phyloP scores from a whole-genome alignment of 2,797 vertebrate species.

The Ptychadena robeensis region DNA sequence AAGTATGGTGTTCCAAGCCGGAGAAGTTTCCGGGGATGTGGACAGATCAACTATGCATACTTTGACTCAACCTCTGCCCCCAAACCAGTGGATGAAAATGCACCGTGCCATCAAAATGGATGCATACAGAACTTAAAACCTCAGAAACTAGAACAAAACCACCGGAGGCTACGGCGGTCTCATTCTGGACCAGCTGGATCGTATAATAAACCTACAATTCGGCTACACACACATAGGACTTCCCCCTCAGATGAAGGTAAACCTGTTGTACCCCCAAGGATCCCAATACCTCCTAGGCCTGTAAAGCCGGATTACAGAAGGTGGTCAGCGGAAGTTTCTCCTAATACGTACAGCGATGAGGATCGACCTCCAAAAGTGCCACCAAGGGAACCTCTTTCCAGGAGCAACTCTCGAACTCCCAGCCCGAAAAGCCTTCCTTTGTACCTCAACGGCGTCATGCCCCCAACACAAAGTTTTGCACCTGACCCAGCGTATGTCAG shows the following conservation, averaged over 20 bases:
- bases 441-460: constrained; percentile 95
- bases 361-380: constrained; percentile 93
- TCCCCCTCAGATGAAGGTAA: constrained; percentile 82
- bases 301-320: constrained; percentile 86
- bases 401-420: constrained; percentile 85
- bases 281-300: constrained; percentile 89
- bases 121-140: constrained; percentile 65
- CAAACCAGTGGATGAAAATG: constrained; percentile 67
- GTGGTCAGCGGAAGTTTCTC: constrained; percentile 95
- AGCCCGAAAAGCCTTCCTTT: constrained; percentile 93
- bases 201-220: constrained; percentile 86
- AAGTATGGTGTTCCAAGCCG: constrained; percentile 74
- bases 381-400: constrained; percentile 86
- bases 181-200: constrained; percentile 94
- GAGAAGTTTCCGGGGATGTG: constrained; percentile 87
- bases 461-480: constrained; percentile 96
- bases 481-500: constrained; percentile 95
- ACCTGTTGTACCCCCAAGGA: constrained; percentile 88
- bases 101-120: constrained; percentile 62
- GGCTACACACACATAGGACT: constrained; percentile 72
- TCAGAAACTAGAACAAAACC: constrained; percentile 72
- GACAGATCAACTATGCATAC: constrained; percentile 92
- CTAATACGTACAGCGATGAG: constrained; percentile 88
- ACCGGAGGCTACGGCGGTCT: constrained; percentile 84
- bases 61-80: constrained; percentile 79